phyloP scores from a whole-genome alignment of 2,797 vertebrate genomes.

The Propithecus perrieri region DNA sequence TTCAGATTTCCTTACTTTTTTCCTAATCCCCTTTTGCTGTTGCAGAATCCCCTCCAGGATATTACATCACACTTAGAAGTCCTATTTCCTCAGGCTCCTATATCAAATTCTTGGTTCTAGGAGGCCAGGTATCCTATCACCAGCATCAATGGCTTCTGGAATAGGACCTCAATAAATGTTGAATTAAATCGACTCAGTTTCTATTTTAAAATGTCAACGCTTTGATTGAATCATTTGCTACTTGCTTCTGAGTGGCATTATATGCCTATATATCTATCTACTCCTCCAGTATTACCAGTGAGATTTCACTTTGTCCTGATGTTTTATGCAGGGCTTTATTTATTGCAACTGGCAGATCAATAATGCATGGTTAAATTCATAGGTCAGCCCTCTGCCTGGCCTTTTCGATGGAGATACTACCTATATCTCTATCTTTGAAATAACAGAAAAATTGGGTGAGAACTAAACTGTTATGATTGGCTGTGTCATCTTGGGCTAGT shows the following conservation, averaged over 20 bases:
- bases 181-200: not conserved
- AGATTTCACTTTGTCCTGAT: slow-evolving; percentile 5
- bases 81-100: not conserved
- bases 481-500: not conserved
- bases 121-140: not conserved
- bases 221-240: slow-evolving; percentile 42
- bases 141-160: not conserved
- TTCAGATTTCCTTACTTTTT: not conserved
- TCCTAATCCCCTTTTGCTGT: not conserved
- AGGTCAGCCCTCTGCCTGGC: not conserved
- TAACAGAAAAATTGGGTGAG: not conserved
- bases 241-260: slow-evolving; percentile 45
- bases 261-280: not conserved
- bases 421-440: not conserved
- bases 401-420: not conserved
- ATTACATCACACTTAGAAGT: not conserved
- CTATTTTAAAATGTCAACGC: slow-evolving; percentile 56
- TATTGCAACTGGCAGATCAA: slow-evolving; percentile 34
- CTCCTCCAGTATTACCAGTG: not conserved
- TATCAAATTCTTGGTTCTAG: not conserved
- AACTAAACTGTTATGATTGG: not conserved
- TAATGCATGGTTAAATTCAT: not conserved
- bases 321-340: slow-evolving; percentile 27
- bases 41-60: not conserved
- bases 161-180: not conserved